phyloP scores from a whole-genome alignment of 2,888 invertebrate genomes.

The Phanerotoma sp. region DNA sequence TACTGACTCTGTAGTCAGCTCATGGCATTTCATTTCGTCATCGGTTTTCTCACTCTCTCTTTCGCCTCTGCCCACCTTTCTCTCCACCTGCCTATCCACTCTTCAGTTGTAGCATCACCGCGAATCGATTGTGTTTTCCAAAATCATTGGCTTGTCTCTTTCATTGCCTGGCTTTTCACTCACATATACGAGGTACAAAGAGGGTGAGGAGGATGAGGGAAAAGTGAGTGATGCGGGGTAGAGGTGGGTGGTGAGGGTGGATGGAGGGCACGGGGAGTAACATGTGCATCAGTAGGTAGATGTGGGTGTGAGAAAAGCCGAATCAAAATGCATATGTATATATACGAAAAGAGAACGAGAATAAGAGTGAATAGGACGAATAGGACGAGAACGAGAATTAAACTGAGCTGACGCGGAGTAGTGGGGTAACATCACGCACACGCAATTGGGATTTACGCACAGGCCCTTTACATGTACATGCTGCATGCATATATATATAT shows the following conservation, averaged over 20 bases:
- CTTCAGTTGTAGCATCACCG: constrained; percentile 8
- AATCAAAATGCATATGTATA: constrained; percentile 4
- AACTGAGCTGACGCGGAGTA: constrained; percentile 10
- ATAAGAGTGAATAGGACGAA: constrained; percentile 7
- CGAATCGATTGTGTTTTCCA: constrained; percentile 44
- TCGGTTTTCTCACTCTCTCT: constrained; percentile 33
- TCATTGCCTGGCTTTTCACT: constrained; percentile 13
- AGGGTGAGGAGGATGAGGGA: no score
- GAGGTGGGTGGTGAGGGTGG: no score
- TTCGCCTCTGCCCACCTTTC: neutral
- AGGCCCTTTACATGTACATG: no score
- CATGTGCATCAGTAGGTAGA: no score
- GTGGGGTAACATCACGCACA: constrained; percentile 14
- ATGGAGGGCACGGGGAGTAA: no score
- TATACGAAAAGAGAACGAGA: neutral
- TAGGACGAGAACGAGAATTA: constrained; percentile 22
- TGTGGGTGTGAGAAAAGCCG: constrained; percentile 7
- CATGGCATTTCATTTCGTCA: constrained; percentile 45
- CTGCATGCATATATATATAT: no score
- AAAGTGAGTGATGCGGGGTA: no score
- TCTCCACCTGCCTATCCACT: neutral
- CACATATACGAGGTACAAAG: constrained; percentile 9
- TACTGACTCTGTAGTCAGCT: constrained; percentile 24
- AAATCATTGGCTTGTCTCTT: constrained; percentile 41
- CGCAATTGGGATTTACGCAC: constrained; percentile 17